phyloP scores from a whole-genome alignment of 2,797 vertebrate genomes.

The Ceryle rudis region DNA sequence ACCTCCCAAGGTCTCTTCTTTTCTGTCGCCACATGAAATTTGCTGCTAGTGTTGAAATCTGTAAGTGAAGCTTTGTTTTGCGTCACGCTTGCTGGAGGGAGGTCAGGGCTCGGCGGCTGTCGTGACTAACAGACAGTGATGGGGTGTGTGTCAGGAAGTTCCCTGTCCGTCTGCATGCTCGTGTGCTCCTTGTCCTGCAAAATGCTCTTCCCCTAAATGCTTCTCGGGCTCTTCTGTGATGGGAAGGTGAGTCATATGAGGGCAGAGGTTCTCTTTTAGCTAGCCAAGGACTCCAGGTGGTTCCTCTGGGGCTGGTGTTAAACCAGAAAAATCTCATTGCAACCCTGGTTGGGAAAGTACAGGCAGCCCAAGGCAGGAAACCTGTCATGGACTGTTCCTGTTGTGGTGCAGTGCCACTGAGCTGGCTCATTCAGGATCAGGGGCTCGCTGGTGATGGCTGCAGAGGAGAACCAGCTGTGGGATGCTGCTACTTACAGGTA shows the following conservation, averaged over 20 bases:
- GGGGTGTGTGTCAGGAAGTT: slow-evolving; percentile 25
- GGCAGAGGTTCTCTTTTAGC: background rate
- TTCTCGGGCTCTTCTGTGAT: background rate
- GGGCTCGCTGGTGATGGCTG: background rate
- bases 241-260: slow-evolving; percentile 31
- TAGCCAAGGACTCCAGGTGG: slow-evolving; percentile 27
- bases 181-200: background rate
- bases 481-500: background rate
- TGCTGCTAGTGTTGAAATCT: background rate
- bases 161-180: background rate
- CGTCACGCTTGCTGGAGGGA: background rate
- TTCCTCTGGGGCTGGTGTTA: slow-evolving; percentile 21
- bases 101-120: background rate
- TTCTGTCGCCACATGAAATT: background rate
- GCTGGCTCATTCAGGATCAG: background rate
- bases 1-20: slow-evolving; percentile 14
- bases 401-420: background rate
- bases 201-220: background rate
- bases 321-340: background rate
- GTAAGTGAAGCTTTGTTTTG: slow-evolving; percentile 46
- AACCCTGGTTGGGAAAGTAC: rapidly evolving
- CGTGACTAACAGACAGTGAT: background rate
- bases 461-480: background rate
- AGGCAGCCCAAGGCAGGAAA: background rate
- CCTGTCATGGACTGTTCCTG: background rate